phyloP scores from a whole-genome alignment of 30 jellyfish, hydroid and myxozoan genomes.

The Aurelia coerulea region DNA sequence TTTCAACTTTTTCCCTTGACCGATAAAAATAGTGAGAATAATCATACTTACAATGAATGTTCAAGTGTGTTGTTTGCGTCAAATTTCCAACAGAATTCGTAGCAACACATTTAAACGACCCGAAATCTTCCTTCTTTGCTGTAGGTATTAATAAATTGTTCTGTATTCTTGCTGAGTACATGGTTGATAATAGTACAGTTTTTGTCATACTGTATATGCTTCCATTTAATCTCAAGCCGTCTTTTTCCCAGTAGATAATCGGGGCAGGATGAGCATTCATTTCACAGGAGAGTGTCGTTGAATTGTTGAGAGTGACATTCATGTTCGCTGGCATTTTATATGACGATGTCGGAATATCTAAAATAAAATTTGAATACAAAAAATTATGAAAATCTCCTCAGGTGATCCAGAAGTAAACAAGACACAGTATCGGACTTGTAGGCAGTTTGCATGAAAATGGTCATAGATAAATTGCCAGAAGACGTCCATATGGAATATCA shows the following conservation, averaged over 20 bases:
- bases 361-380: not conserved
- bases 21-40: too few relatives aligned
- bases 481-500: too few relatives aligned
- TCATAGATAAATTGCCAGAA: too few relatives aligned
- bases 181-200: not conserved
- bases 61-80: not conserved
- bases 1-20: too few relatives aligned
- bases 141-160: conserved; percentile 19
- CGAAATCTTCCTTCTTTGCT: conserved; percentile 18
- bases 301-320: conserved; percentile 9
- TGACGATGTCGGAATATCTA: conserved; percentile 15
- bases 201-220: not conserved
- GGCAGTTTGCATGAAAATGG: too few relatives aligned
- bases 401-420: too few relatives aligned
- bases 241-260: conserved; percentile 40
- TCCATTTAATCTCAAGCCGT: not conserved
- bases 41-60: conserved; percentile 34
- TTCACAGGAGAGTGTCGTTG: conserved; percentile 7
- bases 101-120: conserved; percentile 29
- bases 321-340: not conserved
- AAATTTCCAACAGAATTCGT: conserved; percentile 34
- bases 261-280: conserved; percentile 43
- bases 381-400: not conserved
- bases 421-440: too few relatives aligned
- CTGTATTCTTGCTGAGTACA: conserved; percentile 14